These are phyloP conservation scores for Notospermus geniculatus DNA, from an alignment of 1,140 invertebrate species.

Conservation along the genomic window DNA sequence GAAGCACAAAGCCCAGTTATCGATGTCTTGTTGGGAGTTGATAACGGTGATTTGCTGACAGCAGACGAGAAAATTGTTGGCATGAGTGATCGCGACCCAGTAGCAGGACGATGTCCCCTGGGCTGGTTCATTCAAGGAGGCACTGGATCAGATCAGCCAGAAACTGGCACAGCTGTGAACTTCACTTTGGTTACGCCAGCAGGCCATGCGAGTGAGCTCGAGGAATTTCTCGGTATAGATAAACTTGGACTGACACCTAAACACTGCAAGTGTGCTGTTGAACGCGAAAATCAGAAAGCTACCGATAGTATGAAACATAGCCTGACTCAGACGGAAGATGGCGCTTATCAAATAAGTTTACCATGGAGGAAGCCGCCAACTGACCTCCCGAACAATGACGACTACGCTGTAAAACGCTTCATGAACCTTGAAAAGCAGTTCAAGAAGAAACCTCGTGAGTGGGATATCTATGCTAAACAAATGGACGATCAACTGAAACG, in stretches of 20 bases:
- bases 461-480: too few relatives aligned
- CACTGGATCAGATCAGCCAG: neutral
- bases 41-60: neutral
- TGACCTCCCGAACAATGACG: neutral
- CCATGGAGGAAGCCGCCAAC: neutral
- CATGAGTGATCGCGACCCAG: neutral
- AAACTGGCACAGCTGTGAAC: neutral
- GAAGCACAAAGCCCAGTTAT: neutral
- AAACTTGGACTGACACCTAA: neutral
- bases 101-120: neutral
- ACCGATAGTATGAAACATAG: neutral
- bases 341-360: neutral
- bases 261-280: neutral
- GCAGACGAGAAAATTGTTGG: neutral
- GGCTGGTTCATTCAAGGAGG: constrained; percentile 6
- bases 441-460: too few relatives aligned
- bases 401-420: neutral
- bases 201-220: neutral
- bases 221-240: neutral
- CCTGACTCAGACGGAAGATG: neutral
- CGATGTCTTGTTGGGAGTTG: constrained; percentile 2
- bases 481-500: too few relatives aligned
- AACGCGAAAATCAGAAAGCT: neutral
- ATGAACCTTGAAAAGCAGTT: too few relatives aligned
- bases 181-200: neutral